Evolutionary conservation across 2,888 invertebrate species (phyloP).

Genomic region (Ametastegia equiseti): DNA sequence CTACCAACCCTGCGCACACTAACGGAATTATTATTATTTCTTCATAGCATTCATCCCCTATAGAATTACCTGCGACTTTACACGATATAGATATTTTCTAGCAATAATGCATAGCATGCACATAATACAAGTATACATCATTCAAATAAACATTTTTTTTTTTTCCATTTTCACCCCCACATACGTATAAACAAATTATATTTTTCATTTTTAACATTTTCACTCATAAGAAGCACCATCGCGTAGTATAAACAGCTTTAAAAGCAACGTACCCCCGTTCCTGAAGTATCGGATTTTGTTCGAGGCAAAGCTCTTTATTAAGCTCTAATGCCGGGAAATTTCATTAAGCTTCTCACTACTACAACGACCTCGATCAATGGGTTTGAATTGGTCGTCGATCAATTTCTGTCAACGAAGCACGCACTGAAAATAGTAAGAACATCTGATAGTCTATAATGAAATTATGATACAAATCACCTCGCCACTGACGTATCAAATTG

Average conservation of each 20-base stretch:
- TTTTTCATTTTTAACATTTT: background rate
- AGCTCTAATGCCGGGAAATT: constrained; percentile 11
- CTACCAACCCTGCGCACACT: background rate
- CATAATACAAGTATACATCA: too few species aligned
- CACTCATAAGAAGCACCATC: constrained; percentile 13
- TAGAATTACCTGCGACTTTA: background rate
- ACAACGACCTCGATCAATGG: background rate
- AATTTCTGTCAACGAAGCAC: background rate
- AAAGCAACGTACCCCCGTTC: background rate
- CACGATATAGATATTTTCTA: too few species aligned
- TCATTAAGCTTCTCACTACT: constrained; percentile 12
- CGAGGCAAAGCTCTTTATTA: background rate
- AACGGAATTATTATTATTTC: background rate
- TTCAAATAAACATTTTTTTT: background rate
- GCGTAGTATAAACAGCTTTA: background rate
- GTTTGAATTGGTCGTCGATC: background rate
- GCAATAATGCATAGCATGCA: too few species aligned
- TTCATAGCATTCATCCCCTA: background rate
- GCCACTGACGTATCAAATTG: too few species aligned
- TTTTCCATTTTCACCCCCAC: background rate
- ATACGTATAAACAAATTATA: background rate
- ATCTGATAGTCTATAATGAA: background rate
- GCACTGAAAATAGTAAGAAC: background rate
- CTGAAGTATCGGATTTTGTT: constrained; percentile 18
- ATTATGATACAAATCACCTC: background rate